Evolutionary conservation across 1,140 invertebrate genomes (phyloP).

Genomic region (Microplitis mediator): DNA sequence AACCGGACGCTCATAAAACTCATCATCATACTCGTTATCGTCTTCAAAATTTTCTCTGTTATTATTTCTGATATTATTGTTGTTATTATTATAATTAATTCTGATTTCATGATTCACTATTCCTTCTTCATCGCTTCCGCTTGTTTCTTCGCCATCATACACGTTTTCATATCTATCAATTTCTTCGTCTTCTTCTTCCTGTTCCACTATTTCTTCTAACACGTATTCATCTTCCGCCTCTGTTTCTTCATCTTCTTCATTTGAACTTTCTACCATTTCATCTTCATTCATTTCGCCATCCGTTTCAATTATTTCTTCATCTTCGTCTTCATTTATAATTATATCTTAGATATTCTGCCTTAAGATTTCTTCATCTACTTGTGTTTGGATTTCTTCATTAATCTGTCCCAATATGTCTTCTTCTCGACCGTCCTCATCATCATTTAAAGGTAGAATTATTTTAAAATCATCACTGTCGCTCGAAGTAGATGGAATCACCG

Average conservation of each 20-base stretch:
- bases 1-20: not conserved
- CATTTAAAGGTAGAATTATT: too few relatives aligned
- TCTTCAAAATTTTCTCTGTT: not conserved
- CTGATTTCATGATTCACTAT: not conserved
- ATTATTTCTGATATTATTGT: not conserved
- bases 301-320: not conserved
- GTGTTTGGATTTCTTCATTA: too few relatives aligned
- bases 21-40: constrained; percentile 8
- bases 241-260: not conserved
- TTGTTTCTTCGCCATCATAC: not conserved
- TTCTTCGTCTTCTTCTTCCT: not conserved
- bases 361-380: too few relatives aligned
- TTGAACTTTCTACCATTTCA: not conserved
- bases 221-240: not conserved
- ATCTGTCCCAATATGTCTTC: too few relatives aligned
- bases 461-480: too few relatives aligned
- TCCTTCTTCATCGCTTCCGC: not conserved
- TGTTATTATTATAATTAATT: not conserved
- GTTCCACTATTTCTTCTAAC: not conserved
- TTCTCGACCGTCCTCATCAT: not conserved
- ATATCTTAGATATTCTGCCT: too few relatives aligned
- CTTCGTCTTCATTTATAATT: not conserved
- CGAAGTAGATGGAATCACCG: too few relatives aligned
- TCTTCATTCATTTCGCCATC: not conserved
- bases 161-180: not conserved